Base-by-base conservation (phyloP, 2,888 invertebrate genomes). In the Hyalella azteca region DNA sequence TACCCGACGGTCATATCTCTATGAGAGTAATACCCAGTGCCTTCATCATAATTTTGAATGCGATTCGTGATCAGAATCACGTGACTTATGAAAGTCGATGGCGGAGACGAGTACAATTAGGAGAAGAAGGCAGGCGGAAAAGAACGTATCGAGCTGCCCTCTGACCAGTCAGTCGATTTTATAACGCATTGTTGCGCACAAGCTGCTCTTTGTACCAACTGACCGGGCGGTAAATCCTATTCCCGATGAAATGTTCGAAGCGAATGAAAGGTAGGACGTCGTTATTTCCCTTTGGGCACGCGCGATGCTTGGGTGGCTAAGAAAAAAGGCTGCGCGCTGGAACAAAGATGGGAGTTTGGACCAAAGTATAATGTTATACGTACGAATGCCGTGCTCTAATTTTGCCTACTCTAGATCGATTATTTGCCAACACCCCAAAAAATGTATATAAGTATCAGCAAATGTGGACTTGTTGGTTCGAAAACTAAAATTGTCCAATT, bases 71-170 rank as follows among this genome's bases (percentile, higher is more conserved):
- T 66, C 19, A 32, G 29, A 36, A 66, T 32, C 66, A 66, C 66
- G 66, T 66, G 36, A 66, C 66, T 66, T 66, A 66, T 66, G 66
- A 66, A 66, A 32, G 36, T 32, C 11, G 36, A 66, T 66, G 66
- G 29, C 66, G 36, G 36, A 66, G 29, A n/a, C 66, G 29, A 36
- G 66, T 66, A 29, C 66, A 66, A 66, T 66, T 66, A 66, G 32
- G 66, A 36, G n/a, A 19, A n/a, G 66, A 36, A 32, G 66, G n/a
- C 66, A 36, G 66, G 19, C 19, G 19, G 32, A 36, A 36, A 66
- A 36, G 66, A 66, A 36, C 36, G 32, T 19, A 9, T 36, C 29
- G 66, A 66, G 59, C 9, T 29, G 29, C 50, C 54, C 54, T 22
- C 26, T 54, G 54, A 26, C 54, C 54, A 54, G n/a, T n/a, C 45